These are phyloP conservation scores for Oscheius sp. DNA, from an alignment of 2,888 invertebrate species.

Conservation along the genomic window DNA sequence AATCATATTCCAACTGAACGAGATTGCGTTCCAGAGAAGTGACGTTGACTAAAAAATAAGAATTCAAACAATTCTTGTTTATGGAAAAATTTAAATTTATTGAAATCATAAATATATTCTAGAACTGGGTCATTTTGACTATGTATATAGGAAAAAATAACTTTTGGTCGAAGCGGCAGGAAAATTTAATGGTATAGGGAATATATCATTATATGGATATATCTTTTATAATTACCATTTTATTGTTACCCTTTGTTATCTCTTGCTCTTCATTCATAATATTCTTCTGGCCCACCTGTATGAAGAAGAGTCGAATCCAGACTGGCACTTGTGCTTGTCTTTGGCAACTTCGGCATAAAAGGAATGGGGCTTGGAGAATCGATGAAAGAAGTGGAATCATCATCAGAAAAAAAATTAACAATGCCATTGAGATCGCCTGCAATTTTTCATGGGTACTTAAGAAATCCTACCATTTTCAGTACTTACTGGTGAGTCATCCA, in stretches of 20 bases:
- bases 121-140: no score
- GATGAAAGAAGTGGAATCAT: constrained; percentile 18
- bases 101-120: no score
- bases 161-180: no score
- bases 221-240: no score
- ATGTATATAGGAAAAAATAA: no score
- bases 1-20: constrained; percentile 67
- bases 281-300: no score
- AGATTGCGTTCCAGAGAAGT: constrained; percentile 49
- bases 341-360: neutral
- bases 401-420: constrained; percentile 16
- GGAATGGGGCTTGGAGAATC: constrained; percentile 9
- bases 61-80: no score
- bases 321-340: constrained; percentile 5
- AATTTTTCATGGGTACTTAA: neutral
- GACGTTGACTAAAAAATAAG: neutral
- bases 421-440: constrained; percentile 7
- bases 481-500: constrained; percentile 1
- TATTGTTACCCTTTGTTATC: no score
- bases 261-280: no score
- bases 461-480: neutral
- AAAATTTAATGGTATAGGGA: no score
- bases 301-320: neutral
- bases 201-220: no score
- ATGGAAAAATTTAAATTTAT: neutral